Conservation (phyloP, 2,113 vertebrate species). For the Nestor notabilis region DNA sequence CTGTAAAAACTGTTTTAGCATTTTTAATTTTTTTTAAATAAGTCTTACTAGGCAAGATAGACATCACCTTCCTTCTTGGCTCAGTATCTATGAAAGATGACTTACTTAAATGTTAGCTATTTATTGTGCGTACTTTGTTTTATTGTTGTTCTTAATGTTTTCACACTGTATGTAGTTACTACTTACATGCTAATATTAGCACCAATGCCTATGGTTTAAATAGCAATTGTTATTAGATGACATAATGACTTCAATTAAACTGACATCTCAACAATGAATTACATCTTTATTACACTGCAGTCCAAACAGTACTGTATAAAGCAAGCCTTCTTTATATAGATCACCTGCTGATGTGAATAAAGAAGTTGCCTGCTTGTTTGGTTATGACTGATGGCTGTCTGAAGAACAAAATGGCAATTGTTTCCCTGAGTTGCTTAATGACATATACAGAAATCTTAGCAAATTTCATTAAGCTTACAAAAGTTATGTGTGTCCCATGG, state of each 20-base stretch:
- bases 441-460: not conserved
- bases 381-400: not conserved
- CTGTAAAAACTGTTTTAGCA: rapidly evolving
- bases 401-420: slow-evolving; percentile 22
- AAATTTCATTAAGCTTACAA: not conserved
- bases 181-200: slow-evolving; percentile 61
- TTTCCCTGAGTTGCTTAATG: not conserved
- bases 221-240: slow-evolving; percentile 63
- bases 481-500: not conserved
- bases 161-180: slow-evolving; percentile 10
- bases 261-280: slow-evolving; percentile 65
- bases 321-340: slow-evolving; percentile 46
- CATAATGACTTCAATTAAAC: slow-evolving; percentile 66
- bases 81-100: not conserved
- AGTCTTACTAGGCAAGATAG: not conserved
- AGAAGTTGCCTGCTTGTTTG: not conserved
- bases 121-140: not conserved
- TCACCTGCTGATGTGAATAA: slow-evolving; percentile 43
- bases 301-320: slow-evolving; percentile 24
- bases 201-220: slow-evolving; percentile 22
- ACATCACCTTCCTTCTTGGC: not conserved
- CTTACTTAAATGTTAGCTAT: not conserved
- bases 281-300: slow-evolving; percentile 63
- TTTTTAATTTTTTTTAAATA: not conserved
- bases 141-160: not conserved